Percentiles rank a stretch among this genome's conserved stretches.
phyloP scores from a whole-genome alignment of 2,888 invertebrate genomes.

The Priocnemis perturbator region DNA sequence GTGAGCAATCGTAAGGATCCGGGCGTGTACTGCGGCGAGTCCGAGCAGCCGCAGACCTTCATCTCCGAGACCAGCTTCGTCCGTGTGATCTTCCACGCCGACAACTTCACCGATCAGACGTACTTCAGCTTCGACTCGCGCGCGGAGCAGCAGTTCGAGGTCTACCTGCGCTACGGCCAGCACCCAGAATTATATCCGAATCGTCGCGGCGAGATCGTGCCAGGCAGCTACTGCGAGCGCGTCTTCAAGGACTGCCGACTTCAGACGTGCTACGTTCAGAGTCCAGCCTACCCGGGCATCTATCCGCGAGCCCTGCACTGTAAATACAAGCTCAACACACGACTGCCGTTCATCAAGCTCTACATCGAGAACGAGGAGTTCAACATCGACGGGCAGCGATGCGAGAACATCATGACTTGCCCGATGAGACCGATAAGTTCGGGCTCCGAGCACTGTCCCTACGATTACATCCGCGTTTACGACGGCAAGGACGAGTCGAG shows the following conservation, averaged over 20 bases:
- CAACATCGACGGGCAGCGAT: slow-evolving; percentile 94
- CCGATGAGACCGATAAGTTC: slow-evolving; percentile 94
- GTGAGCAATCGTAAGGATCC: slow-evolving; percentile 92
- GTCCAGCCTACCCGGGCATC: slow-evolving; percentile 94
- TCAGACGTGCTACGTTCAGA: slow-evolving; percentile 95
- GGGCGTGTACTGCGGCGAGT: slow-evolving; percentile 94
- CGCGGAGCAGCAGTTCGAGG: slow-evolving; percentile 93
- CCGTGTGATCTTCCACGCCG: slow-evolving; percentile 92
- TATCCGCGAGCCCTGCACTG: slow-evolving; percentile 94
- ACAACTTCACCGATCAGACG: slow-evolving; percentile 95
- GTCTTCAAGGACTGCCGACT: slow-evolving; percentile 91
- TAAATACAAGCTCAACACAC: slow-evolving; percentile 92
- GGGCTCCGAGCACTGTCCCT: slow-evolving; percentile 91
- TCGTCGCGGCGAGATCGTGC: slow-evolving; percentile 90
- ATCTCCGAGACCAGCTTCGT: slow-evolving; percentile 96
- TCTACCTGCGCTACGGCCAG: slow-evolving; percentile 93
- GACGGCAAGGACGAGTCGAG: slow-evolving; percentile 93
- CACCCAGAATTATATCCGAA: slow-evolving; percentile 95
- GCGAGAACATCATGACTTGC: slow-evolving; percentile 96
- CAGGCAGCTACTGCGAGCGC: slow-evolving; percentile 92
- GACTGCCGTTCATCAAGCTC: slow-evolving; percentile 91
- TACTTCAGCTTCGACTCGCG: slow-evolving; percentile 91
- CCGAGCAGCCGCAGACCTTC: slow-evolving; percentile 95
- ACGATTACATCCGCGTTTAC: slow-evolving; percentile 92
- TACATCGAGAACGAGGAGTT: slow-evolving; percentile 96